Evolutionary conservation across 2,797 vertebrate species (phyloP), one percentile per base, ranked within the genome.

Genomic region (Amblyraja radiata): DNA sequence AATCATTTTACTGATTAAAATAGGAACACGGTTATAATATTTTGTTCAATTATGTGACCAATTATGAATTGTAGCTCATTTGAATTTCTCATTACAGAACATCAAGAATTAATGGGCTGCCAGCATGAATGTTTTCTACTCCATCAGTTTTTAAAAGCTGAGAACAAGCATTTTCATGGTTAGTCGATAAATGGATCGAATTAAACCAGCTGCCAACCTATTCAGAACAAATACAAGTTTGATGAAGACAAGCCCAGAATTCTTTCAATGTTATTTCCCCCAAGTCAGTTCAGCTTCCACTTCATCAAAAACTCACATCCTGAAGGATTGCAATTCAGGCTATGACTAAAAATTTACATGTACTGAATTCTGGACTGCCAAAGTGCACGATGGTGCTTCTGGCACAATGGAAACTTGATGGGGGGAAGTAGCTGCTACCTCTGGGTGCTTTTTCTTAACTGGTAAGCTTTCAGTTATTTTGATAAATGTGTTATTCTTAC

Each of bases 71-170:
- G 32, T 36, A 68, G n/a, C 84, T 88, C 84, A 88, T 88, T 88
- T 25, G 16, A 88, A 88, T 88, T 88, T 65, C 84, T 88, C 61
- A 88, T 88, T 88, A 68, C 61, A 32, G n/a, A 32, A 36, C 61
- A 88, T 88, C 61, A 68, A 88, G 61, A 88, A 36, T 88, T 88
- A 36, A 88, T 88, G 84, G 61, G 84, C 63, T 88, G 84, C 84
- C 84, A 65, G 84, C 63, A 36, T 8, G 16, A 36, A 88, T 68
- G 84, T 68, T 88, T 88, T 68, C 84, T 88, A 68, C 84, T 88
- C 63, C 84, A 88, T 88, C 61, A 68, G 84, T 68, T 88, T 84
- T 36, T 68, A 88, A 88, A 88, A 68, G 63, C 84, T 68, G 63
- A 21, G 61, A 36, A 88, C n/a, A 88, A 36, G 84, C n/a, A 88